Conservation (phyloP, 2,797 vertebrate species). For the Gallinago nigripennis region DNA sequence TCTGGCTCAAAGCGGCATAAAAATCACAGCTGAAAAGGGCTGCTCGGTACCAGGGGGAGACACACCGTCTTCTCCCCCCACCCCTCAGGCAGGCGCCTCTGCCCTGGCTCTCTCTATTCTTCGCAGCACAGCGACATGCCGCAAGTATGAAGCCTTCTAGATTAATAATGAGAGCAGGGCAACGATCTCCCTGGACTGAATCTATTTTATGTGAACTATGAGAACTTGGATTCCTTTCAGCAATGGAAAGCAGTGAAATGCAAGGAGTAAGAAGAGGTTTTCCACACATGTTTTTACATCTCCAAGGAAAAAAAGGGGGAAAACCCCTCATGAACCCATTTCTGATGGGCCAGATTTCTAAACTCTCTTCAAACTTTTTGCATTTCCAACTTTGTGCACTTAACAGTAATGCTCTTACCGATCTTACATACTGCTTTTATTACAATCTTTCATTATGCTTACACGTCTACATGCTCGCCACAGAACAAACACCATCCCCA, state of each 20-base stretch:
- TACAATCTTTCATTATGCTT: not conserved
- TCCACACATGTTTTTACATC: not conserved
- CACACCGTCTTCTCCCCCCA: not conserved
- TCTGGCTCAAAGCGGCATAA: slow-evolving; percentile 3
- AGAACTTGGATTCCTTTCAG: slow-evolving; percentile 67
- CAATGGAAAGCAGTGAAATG: slow-evolving; percentile 38
- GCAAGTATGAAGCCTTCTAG: slow-evolving; percentile 2
- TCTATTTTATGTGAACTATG: slow-evolving; percentile 64
- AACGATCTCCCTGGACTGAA: slow-evolving; percentile 42
- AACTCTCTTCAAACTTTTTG: not conserved
- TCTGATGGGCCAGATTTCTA: not conserved
- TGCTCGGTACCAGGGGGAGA: not conserved
- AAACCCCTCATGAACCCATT: not conserved
- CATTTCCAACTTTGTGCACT: not conserved
- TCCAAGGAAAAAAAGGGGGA: not conserved
- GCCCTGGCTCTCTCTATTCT: not conserved
- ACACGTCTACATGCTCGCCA: not conserved
- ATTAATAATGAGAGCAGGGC: slow-evolving; percentile 48
- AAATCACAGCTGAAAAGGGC: not conserved
- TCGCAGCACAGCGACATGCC: not conserved
- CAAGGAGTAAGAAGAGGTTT: slow-evolving; percentile 49
- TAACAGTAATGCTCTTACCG: not conserved
- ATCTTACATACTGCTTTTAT: not conserved
- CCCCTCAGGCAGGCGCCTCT: not conserved
- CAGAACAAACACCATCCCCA: fast-evolving